These are phyloP conservation scores for Cryptotermes secundus DNA, from an alignment of 1,140 invertebrate species.

Conservation along the genomic window DNA sequence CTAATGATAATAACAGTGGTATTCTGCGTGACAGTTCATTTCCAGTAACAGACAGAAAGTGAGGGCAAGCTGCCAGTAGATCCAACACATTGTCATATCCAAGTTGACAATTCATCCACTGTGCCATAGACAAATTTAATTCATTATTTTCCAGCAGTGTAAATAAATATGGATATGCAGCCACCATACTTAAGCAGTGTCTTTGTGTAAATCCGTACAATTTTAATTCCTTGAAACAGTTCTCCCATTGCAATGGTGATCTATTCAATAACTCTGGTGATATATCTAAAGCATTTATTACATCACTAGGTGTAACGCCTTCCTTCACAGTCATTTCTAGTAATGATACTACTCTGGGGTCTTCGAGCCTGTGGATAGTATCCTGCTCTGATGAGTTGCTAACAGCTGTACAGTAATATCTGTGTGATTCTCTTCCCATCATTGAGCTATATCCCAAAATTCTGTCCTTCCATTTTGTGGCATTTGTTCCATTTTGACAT, in stretches of 20 bases:
- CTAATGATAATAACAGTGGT: background rate
- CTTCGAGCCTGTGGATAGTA: background rate
- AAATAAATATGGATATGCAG: background rate
- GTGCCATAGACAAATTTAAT: background rate
- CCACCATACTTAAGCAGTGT: background rate
- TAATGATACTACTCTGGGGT: background rate
- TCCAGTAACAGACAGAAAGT: background rate
- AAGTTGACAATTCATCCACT: background rate
- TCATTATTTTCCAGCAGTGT: background rate
- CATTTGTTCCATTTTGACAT: background rate
- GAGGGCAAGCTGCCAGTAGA: background rate
- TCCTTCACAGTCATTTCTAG: background rate
- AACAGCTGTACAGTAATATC: constrained; percentile 10
- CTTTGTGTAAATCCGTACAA: background rate
- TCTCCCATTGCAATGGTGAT: background rate
- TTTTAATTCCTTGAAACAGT: background rate
- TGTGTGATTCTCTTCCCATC: background rate
- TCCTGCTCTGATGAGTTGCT: background rate
- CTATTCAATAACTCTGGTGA: background rate
- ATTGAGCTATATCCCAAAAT: background rate
- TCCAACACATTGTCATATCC: constrained; percentile 1
- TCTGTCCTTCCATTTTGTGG: background rate
- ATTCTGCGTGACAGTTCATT: background rate
- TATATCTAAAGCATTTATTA: background rate
- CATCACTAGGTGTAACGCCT: background rate